phyloP scores from a whole-genome alignment of 1,140 invertebrate genomes.

The Drosophila ogumai region DNA sequence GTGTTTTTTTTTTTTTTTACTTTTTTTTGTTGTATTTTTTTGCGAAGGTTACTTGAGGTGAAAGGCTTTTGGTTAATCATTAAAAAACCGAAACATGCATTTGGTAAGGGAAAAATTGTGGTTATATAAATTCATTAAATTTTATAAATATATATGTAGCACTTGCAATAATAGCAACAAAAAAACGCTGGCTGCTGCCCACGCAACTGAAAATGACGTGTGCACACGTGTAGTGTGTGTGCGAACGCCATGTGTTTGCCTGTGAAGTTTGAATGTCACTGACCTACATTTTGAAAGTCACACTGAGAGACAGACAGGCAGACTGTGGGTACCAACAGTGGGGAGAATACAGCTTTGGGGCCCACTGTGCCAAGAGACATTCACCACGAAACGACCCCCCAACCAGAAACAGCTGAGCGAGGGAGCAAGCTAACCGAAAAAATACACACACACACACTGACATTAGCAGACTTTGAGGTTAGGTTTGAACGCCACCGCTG shows the following conservation, averaged over 20 bases:
- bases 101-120: background rate
- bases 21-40: background rate
- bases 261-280: conserved; percentile 74
- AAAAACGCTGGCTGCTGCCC: conserved; percentile 2
- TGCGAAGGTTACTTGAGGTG: conserved; percentile 18
- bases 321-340: conserved; percentile 18
- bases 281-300: conserved; percentile 79
- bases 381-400: conserved; percentile 43
- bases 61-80: conserved; percentile 21
- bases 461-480: conserved; percentile 55
- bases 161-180: background rate
- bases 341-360: conserved; percentile 11
- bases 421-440: background rate
- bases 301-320: conserved; percentile 59
- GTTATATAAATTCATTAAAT: background rate
- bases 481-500: conserved; percentile 18
- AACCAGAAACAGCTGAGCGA: conserved; percentile 43
- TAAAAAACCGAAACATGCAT: background rate
- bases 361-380: conserved; percentile 33
- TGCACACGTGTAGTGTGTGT: conserved; percentile 13
- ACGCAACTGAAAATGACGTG: conserved; percentile 16
- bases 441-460: background rate
- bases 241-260: conserved; percentile 38
- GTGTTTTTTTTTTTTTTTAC: background rate
- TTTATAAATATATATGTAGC: background rate